Percentiles rank a stretch among this genome's conserved stretches.
Evolutionary conservation across 2,797 vertebrate genomes (phyloP).

Genomic region (Crypturellus tataupa): DNA sequence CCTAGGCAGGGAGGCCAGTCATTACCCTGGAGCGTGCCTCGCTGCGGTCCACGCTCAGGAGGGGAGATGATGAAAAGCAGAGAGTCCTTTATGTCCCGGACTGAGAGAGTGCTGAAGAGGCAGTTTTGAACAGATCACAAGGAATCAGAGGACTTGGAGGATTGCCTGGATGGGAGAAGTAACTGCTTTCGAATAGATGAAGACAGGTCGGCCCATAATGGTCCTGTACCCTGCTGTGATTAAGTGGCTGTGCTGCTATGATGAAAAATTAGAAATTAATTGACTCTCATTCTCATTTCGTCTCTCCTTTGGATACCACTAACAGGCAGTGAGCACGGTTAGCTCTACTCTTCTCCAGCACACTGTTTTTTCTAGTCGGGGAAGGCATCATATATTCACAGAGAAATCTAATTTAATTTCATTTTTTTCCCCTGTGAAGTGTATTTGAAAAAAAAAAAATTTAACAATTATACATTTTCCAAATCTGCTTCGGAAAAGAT

Average conservation of each 20-base stretch:
- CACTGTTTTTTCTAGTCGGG: fast-evolving
- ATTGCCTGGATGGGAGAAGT: background rate
- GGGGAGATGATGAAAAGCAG: background rate
- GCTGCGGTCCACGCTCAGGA: background rate
- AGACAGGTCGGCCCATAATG: background rate
- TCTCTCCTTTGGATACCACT: background rate
- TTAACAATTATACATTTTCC: background rate
- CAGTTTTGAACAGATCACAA: fast-evolving
- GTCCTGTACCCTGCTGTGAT: background rate
- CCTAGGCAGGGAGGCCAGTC: fast-evolving
- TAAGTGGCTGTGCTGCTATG: background rate
- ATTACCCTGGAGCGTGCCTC: fast-evolving
- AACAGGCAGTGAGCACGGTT: background rate
- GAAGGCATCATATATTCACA: fast-evolving
- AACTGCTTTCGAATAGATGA: fast-evolving
- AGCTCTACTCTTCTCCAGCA: background rate
- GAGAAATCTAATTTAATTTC: background rate
- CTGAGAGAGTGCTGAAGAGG: background rate
- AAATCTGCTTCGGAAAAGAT: background rate
- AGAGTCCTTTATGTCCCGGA: background rate
- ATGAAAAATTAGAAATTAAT: background rate
- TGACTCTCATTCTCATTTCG: background rate
- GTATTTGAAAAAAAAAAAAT: background rate
- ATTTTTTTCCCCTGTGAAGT: background rate
- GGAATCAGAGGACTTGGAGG: background rate